phyloP scores from a whole-genome alignment of 2,797 vertebrate genomes.

The Premnoplex brunnescens region DNA sequence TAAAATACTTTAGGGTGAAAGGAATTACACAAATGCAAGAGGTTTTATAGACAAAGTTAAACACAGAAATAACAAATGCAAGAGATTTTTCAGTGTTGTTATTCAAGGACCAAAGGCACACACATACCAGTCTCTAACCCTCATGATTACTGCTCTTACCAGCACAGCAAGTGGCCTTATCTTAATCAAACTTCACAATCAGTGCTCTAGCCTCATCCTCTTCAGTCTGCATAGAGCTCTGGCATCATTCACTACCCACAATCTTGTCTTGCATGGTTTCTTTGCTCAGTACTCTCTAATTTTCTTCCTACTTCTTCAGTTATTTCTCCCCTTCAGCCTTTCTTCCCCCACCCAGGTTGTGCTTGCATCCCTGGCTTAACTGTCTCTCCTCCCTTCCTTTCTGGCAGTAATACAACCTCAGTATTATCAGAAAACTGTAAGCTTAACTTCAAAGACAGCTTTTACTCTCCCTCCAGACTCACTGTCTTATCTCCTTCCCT shows the following conservation, averaged over 20 bases:
- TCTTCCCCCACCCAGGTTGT: not conserved
- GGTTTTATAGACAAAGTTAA: not conserved
- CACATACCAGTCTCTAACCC: not conserved
- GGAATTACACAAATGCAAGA: not conserved
- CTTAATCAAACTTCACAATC: slow-evolving; percentile 21
- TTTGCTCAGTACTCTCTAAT: not conserved
- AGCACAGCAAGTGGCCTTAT: not conserved
- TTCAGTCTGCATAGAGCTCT: not conserved
- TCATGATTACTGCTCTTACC: not conserved
- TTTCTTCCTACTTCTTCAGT: slow-evolving; percentile 15
- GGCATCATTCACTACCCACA: not conserved
- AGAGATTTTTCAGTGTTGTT: not conserved
- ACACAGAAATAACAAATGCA: not conserved
- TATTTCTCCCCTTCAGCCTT: slow-evolving; percentile 15
- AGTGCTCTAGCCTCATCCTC: not conserved
- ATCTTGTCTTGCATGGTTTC: not conserved
- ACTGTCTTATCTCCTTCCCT: not conserved
- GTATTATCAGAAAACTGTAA: not conserved
- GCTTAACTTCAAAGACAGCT: not conserved
- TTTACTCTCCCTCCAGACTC: not conserved
- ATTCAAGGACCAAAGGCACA: not conserved
- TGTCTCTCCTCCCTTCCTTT: slow-evolving; percentile 19
- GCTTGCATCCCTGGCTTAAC: not conserved
- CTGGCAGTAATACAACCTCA: not conserved
- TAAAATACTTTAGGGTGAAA: not conserved